Percentiles rank a stretch among this genome's conserved stretches.
Conservation (phyloP, 92 coral and sea anemone genomes). For the Parazoanthus darwini region DNA sequence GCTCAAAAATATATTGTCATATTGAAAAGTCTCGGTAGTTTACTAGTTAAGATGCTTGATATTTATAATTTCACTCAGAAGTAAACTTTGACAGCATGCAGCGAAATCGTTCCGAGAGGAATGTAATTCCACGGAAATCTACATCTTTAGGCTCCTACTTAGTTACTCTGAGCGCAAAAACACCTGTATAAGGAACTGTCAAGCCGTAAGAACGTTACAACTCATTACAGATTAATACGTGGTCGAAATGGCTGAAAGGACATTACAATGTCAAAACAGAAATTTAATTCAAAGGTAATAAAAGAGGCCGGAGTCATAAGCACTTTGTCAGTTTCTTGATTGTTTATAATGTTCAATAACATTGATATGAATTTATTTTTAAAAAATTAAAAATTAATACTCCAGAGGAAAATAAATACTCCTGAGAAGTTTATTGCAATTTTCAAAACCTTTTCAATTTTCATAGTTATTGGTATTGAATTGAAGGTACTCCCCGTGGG, state of each 20-base stretch:
- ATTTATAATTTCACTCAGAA: neutral
- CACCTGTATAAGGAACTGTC: neutral
- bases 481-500: no score
- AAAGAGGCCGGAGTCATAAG: neutral
- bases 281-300: neutral
- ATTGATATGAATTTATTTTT: neutral
- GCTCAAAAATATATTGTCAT: slow-evolving; percentile 3
- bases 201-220: neutral
- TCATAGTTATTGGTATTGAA: neutral
- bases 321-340: neutral
- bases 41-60: neutral
- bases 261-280: neutral
- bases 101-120: neutral
- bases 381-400: neutral
- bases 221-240: neutral
- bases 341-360: neutral
- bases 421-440: neutral
- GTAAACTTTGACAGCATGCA: neutral
- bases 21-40: neutral
- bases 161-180: neutral
- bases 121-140: neutral
- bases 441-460: neutral
- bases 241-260: neutral
- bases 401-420: neutral
- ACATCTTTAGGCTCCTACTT: neutral